phyloP scores from a whole-genome alignment of 2,888 invertebrate genomes.

The Palloptera scutellata region DNA sequence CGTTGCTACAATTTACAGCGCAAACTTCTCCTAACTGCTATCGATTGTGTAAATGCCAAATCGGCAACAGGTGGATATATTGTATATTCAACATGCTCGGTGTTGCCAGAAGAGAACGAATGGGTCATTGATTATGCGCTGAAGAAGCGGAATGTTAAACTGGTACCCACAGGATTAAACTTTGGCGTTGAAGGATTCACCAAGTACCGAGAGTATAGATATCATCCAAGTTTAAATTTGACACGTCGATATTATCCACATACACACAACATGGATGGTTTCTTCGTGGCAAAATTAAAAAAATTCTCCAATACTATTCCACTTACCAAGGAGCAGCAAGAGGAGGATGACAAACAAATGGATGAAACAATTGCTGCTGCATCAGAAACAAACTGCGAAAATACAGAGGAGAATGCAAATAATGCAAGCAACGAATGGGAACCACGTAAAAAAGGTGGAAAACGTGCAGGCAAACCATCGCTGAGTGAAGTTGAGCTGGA shows the following conservation, averaged over 20 bases:
- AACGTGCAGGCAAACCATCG: conserved; percentile 59
- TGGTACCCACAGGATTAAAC: conserved; percentile 91
- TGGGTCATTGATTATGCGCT: conserved; percentile 95
- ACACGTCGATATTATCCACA: conserved; percentile 96
- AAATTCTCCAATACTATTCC: conserved; percentile 87
- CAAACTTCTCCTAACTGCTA: conserved; percentile 92
- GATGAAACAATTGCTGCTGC: conserved; percentile 53
- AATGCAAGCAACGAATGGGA: conserved; percentile 39
- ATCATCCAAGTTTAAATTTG: conserved; percentile 88
- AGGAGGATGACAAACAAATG: conserved; percentile 60
- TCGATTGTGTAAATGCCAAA: conserved; percentile 93
- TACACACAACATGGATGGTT: conserved; percentile 98
- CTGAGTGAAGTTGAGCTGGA: conserved; percentile 54
- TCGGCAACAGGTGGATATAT: conserved; percentile 93
- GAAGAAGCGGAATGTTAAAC: conserved; percentile 90
- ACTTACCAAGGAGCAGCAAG: conserved; percentile 63
- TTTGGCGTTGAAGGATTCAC: conserved; percentile 96
- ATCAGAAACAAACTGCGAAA: conserved; percentile 32
- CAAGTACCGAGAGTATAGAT: conserved; percentile 84
- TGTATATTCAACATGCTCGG: conserved; percentile 98
- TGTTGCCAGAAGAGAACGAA: conserved; percentile 98
- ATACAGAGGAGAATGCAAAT: conserved; percentile 28
- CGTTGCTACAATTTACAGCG: conserved; percentile 92
- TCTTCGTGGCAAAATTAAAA: conserved; percentile 97
- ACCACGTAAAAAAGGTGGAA: conserved; percentile 48